phyloP scores from a whole-genome alignment of 2,888 invertebrate species.

The Hydrotaea cyrtoneurina region DNA sequence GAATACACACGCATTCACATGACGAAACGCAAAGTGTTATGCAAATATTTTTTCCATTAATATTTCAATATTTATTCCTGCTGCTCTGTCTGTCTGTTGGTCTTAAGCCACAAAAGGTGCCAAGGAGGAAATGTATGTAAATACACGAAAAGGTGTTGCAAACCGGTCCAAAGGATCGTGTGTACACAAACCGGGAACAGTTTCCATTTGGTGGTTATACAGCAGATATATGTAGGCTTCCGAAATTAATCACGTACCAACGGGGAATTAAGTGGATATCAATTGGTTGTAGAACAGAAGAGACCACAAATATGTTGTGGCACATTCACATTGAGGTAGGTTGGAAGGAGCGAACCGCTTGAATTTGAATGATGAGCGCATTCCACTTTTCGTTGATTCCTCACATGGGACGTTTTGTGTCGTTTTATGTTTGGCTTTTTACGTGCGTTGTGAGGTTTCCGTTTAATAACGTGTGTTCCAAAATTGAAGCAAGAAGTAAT shows the following conservation, averaged over 20 bases:
- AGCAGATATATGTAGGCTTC: not conserved
- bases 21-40: not conserved
- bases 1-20: not conserved
- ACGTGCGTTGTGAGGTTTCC: too few relatives aligned
- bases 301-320: not conserved
- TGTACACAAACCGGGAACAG: not conserved
- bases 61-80: conserved; percentile 16
- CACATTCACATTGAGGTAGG: not conserved
- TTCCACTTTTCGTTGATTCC: not conserved
- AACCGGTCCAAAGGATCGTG: not conserved
- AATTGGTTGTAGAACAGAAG: not conserved
- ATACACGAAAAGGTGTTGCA: not conserved
- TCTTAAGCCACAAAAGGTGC: not conserved
- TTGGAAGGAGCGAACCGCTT: not conserved
- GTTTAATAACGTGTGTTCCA: too few relatives aligned
- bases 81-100: not conserved
- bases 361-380: not conserved
- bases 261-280: conserved; percentile 24
- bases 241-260: conserved; percentile 27
- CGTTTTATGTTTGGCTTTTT: not conserved
- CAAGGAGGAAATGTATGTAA: not conserved
- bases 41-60: conserved; percentile 30
- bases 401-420: not conserved
- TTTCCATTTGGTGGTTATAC: not conserved
- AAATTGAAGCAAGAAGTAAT: too few relatives aligned